A percentile compares a stretch with the other conserved stretches of the same genome.
These are phyloP conservation scores for Hemicrepidius hirtus DNA, from an alignment of 2,888 invertebrate genomes.

Conservation along the genomic window DNA sequence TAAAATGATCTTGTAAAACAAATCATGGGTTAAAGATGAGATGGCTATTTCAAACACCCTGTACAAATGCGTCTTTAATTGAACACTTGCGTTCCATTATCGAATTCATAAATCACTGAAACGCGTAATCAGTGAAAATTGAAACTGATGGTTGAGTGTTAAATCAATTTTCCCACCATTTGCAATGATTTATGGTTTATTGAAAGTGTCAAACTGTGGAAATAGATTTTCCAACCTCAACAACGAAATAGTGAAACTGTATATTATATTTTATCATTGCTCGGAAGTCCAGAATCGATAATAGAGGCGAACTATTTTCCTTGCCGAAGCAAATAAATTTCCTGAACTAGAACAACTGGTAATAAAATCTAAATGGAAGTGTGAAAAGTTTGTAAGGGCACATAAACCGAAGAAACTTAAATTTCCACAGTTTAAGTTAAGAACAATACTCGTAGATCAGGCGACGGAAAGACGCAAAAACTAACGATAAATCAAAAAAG, in stretches of 20 bases:
- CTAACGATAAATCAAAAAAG: slow-evolving; percentile 23
- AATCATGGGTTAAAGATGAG: background rate
- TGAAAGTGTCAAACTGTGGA: slow-evolving; percentile 26
- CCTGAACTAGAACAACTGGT: background rate
- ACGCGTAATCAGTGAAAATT: slow-evolving; percentile 22
- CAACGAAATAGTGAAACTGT: slow-evolving; percentile 5
- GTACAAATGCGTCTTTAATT: slow-evolving; percentile 11
- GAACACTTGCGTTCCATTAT: slow-evolving; percentile 15
- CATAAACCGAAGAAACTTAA: slow-evolving; percentile 4
- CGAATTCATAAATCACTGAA: slow-evolving; percentile 26
- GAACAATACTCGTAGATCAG: slow-evolving; percentile 10
- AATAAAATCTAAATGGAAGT: background rate
- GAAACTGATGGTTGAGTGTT: slow-evolving; percentile 17
- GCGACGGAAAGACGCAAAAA: background rate
- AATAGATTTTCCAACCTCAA: slow-evolving; percentile 18
- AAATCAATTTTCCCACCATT: slow-evolving; percentile 26
- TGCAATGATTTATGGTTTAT: slow-evolving; percentile 24
- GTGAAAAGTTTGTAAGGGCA: background rate
- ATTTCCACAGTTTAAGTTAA: slow-evolving; percentile 3
- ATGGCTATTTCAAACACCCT: background rate
- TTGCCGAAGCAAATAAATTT: background rate
- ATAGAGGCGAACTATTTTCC: background rate
- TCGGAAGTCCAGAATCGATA: background rate
- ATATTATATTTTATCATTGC: background rate
- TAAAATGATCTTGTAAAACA: too few relatives aligned